Conservation (phyloP, 2,797 vertebrate genomes). For the Ctenosaura bakeri region DNA sequence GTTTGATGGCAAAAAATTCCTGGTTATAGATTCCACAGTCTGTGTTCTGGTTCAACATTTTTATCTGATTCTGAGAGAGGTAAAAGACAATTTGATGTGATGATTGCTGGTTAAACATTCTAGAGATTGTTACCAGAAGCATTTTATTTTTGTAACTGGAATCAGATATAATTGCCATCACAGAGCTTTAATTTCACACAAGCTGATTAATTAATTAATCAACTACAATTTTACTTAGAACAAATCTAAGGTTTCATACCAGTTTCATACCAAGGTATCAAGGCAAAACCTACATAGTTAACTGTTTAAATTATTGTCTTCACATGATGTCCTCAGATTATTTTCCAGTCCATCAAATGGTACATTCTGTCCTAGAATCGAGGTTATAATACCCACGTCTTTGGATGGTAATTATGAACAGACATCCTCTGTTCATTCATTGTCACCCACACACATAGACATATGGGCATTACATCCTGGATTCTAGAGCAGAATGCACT, state of each 20-base stretch:
- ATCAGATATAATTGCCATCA: background rate
- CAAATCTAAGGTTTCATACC: background rate
- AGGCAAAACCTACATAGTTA: background rate
- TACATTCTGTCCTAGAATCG: too few relatives aligned
- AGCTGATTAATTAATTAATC: background rate
- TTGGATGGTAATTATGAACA: background rate
- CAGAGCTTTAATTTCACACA: background rate
- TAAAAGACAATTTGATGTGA: background rate
- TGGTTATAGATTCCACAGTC: background rate
- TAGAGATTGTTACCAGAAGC: background rate
- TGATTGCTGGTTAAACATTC: background rate
- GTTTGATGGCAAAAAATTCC: background rate
- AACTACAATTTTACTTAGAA: background rate
- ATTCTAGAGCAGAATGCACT: slow-evolving; percentile 9
- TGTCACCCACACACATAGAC: background rate
- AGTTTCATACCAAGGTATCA: background rate
- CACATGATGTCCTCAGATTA: too few relatives aligned
- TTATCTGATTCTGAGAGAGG: background rate
- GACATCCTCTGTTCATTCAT: background rate
- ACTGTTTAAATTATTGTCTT: background rate
- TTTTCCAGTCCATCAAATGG: too few relatives aligned
- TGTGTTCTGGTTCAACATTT: background rate
- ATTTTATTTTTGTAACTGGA: background rate
- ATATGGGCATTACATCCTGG: background rate
- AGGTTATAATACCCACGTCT: too few relatives aligned